phyloP scores from a whole-genome alignment of 1,140 invertebrate genomes.

The Drosophila lacteicornis region DNA sequence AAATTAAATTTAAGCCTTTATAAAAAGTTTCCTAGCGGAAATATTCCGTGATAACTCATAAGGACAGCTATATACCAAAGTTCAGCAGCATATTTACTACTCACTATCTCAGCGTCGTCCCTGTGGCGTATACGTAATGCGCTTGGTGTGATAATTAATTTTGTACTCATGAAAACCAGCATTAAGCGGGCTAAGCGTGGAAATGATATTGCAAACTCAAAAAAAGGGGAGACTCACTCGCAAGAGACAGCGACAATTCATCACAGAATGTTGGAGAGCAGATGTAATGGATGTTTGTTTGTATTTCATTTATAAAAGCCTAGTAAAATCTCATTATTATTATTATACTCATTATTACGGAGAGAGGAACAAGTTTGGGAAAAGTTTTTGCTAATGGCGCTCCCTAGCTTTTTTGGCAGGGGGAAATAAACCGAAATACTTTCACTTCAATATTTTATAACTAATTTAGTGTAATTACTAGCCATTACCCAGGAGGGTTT shows the following conservation, averaged over 20 bases:
- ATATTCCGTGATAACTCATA: conserved; percentile 1
- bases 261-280: conserved; percentile 34
- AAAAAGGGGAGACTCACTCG: background rate
- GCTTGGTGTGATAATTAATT: conserved; percentile 59
- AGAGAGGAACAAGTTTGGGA: conserved; percentile 12
- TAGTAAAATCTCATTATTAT: conserved; percentile 15
- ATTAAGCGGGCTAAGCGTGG: conserved; percentile 10
- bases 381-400: conserved; percentile 63
- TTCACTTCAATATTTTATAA: conserved; percentile 81
- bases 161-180: conserved; percentile 30
- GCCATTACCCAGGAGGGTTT: conserved; percentile 66
- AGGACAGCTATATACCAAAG: too few species aligned
- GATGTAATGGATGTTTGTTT: conserved; percentile 54
- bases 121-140: conserved; percentile 34
- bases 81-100: background rate
- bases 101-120: background rate
- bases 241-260: conserved; percentile 44
- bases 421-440: conserved; percentile 48
- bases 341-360: conserved; percentile 52
- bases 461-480: conserved; percentile 81
- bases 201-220: background rate
- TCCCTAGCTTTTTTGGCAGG: conserved; percentile 11
- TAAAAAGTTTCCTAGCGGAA: too few species aligned
- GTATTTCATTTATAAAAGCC: background rate
- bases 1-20: background rate